Base-by-base conservation (phyloP, 2,797 vertebrate species). In the Tolypeutes matacus region DNA sequence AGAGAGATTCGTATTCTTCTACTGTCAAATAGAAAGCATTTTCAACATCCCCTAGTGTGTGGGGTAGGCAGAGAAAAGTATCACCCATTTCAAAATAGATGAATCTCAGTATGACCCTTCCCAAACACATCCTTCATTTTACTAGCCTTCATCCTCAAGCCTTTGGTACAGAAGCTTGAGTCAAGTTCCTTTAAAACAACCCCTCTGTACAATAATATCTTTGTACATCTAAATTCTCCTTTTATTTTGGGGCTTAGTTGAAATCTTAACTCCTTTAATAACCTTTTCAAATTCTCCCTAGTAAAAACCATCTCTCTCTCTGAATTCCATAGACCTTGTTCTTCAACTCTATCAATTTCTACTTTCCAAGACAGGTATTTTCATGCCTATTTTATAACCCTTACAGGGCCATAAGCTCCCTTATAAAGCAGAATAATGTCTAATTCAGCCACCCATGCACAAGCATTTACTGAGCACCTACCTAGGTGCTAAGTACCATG, bases 1-100 rank as follows among this genome's bases (percentile, higher is more conserved):
- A 78, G 36, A 89, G 27, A 89, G 25, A 80, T 73, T 73, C 67
- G 39, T n/a, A 84, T 58, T 85, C 34, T 86, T 72, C 78, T 70
- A 20, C 70, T 85, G 64, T 27, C 42, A 53, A 53, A 88, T 0
- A 64, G 12, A 75, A 86, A 81, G 82, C 11, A 82, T 53, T 51
- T 81, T 77, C 53, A 82, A 7, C 31, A 62, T 62, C 80, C 46
- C 80, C 65, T 51, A 46, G 36, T 72, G 21, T 36, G 46, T 84
- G n/a, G 58, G 14, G 2, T 14, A 88, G 46, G 36, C 42, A 69
- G 39, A 29, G 65, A 88, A 67, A 92, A 51, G 49, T 21, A 56
- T 56, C 56, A 8, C 56, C 56, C 39, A 84, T 85, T 58, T 51
- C 27, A 77, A 93, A 84, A 87, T 1, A 58, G 5, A 34, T 29